Evolutionary conservation across 2,797 vertebrate genomes (phyloP).

Genomic region (Scyliorhinus canicula): DNA sequence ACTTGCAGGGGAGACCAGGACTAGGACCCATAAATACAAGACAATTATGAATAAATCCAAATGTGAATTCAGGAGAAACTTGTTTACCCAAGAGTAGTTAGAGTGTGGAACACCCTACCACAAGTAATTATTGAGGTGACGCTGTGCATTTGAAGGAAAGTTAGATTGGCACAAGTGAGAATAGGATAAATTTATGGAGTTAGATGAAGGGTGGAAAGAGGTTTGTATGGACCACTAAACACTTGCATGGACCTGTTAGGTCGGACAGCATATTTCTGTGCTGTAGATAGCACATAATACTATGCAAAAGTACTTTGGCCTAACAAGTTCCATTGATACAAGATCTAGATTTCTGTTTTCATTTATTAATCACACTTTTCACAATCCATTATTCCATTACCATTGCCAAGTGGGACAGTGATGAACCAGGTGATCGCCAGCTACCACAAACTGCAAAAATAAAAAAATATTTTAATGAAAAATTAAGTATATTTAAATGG

Average conservation of each 20-base stretch:
- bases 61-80: too few species aligned
- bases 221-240: background rate
- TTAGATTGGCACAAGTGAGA: background rate
- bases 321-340: background rate
- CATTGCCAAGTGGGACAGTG: constrained; percentile 99
- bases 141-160: background rate
- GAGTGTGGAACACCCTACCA: too few species aligned
- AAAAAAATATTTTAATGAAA: constrained; percentile 26
- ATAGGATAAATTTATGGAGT: background rate
- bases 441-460: constrained; percentile 79
- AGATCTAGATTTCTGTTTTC: background rate
- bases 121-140: background rate
- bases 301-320: background rate
- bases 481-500: background rate
- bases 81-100: too few species aligned
- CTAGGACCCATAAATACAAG: background rate
- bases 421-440: constrained; percentile 95
- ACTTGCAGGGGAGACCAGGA: background rate
- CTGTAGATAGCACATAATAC: background rate
- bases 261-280: background rate
- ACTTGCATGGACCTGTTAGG: background rate
- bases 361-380: background rate
- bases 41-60: background rate
- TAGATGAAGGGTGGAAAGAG: background rate
- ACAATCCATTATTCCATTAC: constrained; percentile 58